Evolutionary conservation across 2,797 vertebrate species (phyloP).

Genomic region (Vespertilio murinus): DNA sequence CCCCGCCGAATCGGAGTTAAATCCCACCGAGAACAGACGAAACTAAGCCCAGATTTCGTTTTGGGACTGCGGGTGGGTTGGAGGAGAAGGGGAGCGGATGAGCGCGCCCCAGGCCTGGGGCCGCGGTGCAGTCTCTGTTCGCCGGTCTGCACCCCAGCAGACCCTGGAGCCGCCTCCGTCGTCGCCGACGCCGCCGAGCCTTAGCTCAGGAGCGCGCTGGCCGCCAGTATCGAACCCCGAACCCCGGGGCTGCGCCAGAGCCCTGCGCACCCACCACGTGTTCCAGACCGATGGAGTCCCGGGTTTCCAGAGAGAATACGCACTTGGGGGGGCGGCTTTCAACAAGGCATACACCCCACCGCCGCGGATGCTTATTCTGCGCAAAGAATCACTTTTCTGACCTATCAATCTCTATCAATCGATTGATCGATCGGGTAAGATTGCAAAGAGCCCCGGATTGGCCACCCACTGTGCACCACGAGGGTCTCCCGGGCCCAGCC

Average conservation of each 20-base stretch:
- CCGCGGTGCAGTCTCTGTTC: neutral
- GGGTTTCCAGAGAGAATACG: neutral
- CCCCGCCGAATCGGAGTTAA: neutral
- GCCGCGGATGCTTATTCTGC: neutral
- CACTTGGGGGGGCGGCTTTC: neutral
- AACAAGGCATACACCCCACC: neutral
- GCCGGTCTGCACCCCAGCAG: neutral
- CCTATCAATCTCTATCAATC: too few species aligned
- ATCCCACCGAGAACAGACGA: neutral
- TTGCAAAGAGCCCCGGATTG: neutral
- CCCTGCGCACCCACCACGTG: neutral
- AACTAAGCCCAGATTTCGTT: slow-evolving; percentile 28
- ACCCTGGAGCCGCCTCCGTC: neutral
- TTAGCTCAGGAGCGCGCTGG: neutral
- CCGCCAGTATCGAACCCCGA: rapidly evolving
- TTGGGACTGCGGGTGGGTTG: neutral
- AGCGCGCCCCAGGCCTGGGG: neutral
- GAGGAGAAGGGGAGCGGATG: neutral
- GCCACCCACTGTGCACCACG: rapidly evolving
- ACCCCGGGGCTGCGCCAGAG: rapidly evolving
- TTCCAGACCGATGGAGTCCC: neutral
- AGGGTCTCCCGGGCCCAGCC: neutral
- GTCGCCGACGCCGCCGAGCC: too few species aligned
- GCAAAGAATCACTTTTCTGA: rapidly evolving
- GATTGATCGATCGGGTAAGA: rapidly evolving